phyloP scores from a whole-genome alignment of 2,888 invertebrate genomes.

The Agrilus mali region DNA sequence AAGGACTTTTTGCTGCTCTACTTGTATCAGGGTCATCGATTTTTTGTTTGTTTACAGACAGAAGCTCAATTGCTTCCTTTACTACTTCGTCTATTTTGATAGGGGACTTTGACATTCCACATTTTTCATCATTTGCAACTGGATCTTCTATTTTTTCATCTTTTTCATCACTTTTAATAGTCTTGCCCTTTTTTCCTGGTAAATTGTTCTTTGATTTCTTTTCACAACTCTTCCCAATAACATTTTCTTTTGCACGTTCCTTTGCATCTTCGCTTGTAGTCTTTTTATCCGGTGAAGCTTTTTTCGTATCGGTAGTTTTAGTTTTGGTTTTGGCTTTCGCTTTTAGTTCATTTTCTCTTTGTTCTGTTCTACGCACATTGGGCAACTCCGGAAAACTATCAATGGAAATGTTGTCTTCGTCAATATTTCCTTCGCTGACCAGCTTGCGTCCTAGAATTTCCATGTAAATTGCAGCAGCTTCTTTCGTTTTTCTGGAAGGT shows the following conservation, averaged over 20 bases:
- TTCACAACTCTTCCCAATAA: constrained; percentile 17
- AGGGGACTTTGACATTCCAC: constrained; percentile 26
- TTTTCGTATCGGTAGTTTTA: constrained; percentile 18
- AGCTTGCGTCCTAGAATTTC: constrained; percentile 59
- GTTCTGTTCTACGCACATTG: constrained; percentile 47
- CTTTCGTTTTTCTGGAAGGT: constrained; percentile 59
- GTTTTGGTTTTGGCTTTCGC: constrained; percentile 29
- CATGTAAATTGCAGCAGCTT: constrained; percentile 63
- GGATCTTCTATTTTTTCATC: constrained; percentile 4
- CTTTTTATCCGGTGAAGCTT: constrained; percentile 7
- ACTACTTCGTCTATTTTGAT: no score
- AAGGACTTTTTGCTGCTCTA: no score
- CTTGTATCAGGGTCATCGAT: no score
- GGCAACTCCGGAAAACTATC: constrained; percentile 57
- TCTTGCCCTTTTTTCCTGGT: not conserved
- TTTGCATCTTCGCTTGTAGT: constrained; percentile 12
- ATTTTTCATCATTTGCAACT: constrained; percentile 11
- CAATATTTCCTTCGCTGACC: constrained; percentile 46
- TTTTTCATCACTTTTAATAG: not conserved
- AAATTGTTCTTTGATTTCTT: not conserved
- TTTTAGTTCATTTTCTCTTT: constrained; percentile 46
- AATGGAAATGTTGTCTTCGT: constrained; percentile 49
- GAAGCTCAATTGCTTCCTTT: no score
- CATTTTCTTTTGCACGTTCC: constrained; percentile 21
- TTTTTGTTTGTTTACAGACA: no score